These are phyloP conservation scores for Chromoteleia sp. DNA, from an alignment of 2,888 invertebrate genomes.

Conservation along the genomic window DNA sequence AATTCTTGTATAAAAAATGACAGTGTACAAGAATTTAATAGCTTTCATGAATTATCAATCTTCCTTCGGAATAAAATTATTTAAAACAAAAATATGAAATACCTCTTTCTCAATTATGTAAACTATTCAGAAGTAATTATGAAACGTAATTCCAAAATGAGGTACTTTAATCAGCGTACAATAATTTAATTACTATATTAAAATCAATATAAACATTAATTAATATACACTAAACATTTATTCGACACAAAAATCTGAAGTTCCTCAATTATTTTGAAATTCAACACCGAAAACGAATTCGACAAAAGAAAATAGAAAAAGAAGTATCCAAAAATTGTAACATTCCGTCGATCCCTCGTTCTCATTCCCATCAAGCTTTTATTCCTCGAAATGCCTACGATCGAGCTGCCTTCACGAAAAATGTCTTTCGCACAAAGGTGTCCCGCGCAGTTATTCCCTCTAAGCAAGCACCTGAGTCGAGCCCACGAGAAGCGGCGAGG, in stretches of 20 bases:
- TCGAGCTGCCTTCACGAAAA: conserved; percentile 23
- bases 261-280: too few relatives aligned
- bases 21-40: too few relatives aligned
- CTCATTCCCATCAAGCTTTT: conserved; percentile 41
- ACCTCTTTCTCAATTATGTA: background rate
- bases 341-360: conserved; percentile 36
- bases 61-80: too few relatives aligned
- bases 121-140: background rate
- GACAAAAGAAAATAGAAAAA: background rate
- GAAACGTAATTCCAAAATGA: background rate
- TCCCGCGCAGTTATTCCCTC: conserved; percentile 48
- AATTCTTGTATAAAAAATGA: too few relatives aligned
- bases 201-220: too few relatives aligned
- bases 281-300: background rate
- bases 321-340: conserved; percentile 31
- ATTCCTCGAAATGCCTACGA: conserved; percentile 40
- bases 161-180: background rate
- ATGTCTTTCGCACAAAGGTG: conserved; percentile 56
- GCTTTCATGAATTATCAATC: too few relatives aligned
- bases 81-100: too few relatives aligned
- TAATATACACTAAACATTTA: too few relatives aligned
- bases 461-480: conserved; percentile 64
- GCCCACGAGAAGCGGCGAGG: conserved; percentile 27
- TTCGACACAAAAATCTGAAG: too few relatives aligned
- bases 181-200: too few relatives aligned